phyloP scores from a whole-genome alignment of 1,140 invertebrate species.

The Popillia japonica region DNA sequence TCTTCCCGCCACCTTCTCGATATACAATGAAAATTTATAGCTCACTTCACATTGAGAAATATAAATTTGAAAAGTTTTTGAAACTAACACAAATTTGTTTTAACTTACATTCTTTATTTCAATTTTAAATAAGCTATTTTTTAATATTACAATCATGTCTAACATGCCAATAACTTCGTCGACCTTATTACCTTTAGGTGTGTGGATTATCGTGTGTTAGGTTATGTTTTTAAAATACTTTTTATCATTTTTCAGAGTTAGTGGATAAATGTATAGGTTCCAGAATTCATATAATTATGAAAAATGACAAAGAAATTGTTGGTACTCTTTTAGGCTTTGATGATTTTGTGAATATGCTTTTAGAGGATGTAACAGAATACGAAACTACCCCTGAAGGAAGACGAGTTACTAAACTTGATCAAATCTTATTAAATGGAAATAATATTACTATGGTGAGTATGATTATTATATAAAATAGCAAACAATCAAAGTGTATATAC shows the following conservation, averaged over 20 bases:
- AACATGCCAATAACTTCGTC: conserved; percentile 56
- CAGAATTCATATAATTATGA: conserved; percentile 99
- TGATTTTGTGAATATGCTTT: conserved; percentile 98
- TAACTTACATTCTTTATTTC: neutral
- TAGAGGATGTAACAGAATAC: conserved; percentile 93
- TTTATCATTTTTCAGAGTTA: conserved; percentile 74
- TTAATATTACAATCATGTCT: conserved; percentile 50
- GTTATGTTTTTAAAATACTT: conserved; percentile 12
- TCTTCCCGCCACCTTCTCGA: no score
- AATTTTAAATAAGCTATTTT: neutral
- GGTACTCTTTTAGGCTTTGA: conserved; percentile 98
- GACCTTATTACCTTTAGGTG: conserved; percentile 57
- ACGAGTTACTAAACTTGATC: conserved; percentile 95
- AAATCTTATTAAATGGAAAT: conserved; percentile 98
- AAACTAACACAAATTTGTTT: neutral
- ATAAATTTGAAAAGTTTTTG: no score
- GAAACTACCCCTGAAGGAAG: conserved; percentile 97
- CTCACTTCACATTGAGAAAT: no score
- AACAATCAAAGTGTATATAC: no score
- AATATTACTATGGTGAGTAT: conserved; percentile 96
- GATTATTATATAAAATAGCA: conserved; percentile 32
- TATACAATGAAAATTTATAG: no score
- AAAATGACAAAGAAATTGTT: conserved; percentile 99
- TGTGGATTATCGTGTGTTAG: conserved; percentile 40
- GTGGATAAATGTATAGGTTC: conserved; percentile 99